A percentile compares a stretch with the other conserved stretches of the same genome.
Conservation (phyloP, 2,113 vertebrate genomes). For the Tragulus kanchil region DNA sequence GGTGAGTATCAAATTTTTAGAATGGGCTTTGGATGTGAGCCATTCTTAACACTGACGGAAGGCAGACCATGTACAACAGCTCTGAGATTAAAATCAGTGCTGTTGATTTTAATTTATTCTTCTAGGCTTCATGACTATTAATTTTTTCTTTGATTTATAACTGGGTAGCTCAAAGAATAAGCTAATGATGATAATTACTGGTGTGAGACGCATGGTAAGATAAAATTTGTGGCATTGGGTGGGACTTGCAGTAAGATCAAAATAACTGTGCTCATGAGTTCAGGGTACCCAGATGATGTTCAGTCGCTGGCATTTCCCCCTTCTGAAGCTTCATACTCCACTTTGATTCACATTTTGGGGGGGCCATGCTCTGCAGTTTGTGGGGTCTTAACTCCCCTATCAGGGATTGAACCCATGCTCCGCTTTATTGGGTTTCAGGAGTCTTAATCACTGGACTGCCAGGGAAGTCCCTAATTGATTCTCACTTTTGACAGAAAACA, state of each 20-base stretch:
- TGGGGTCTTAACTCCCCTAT: neutral
- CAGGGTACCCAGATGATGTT: neutral
- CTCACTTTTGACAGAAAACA: neutral
- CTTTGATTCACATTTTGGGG: neutral
- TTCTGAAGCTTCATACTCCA: neutral
- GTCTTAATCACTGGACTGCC: neutral
- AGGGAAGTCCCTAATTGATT: neutral
- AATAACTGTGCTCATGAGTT: neutral
- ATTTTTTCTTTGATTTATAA: constrained; percentile 19
- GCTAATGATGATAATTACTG: neutral
- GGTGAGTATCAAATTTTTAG: neutral
- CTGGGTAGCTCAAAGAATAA: neutral
- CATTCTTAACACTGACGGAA: neutral
- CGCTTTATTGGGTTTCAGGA: neutral
- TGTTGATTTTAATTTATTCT: constrained; percentile 7
- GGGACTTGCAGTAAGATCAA: neutral
- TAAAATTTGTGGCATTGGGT: neutral
- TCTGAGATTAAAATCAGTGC: neutral
- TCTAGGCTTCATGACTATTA: neutral
- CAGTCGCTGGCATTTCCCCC: neutral
- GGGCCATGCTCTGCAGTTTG: neutral
- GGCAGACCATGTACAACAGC: neutral
- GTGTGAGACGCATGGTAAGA: neutral
- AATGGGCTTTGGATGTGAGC: neutral
- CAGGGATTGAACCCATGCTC: neutral